Evolutionary conservation across 1,140 invertebrate species (phyloP).

Genomic region (Eumaeus atala): DNA sequence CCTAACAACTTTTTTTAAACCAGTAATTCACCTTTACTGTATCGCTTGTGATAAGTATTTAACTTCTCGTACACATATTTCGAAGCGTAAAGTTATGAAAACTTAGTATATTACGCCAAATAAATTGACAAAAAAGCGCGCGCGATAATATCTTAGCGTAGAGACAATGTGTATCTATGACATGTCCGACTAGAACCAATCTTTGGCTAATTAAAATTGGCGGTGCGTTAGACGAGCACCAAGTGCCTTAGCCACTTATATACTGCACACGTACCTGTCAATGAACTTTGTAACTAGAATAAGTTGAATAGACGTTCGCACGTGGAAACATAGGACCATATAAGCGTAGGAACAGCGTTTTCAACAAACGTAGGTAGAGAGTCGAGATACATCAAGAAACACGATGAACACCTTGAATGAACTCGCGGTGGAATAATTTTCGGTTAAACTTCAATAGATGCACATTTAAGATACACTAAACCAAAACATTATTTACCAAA

Average conservation of each 20-base stretch:
- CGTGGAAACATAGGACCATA: constrained; percentile 37
- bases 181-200: constrained; percentile 46
- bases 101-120: too few relatives aligned
- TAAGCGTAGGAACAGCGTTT: constrained; percentile 5
- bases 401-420: too few relatives aligned
- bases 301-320: constrained; percentile 40
- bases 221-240: constrained; percentile 61
- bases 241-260: constrained; percentile 62
- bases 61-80: too few relatives aligned
- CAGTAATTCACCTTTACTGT: too few relatives aligned
- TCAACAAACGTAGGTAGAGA: neutral
- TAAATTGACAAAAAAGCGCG: constrained; percentile 31
- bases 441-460: neutral
- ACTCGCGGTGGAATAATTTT: too few relatives aligned
- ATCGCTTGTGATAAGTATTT: too few relatives aligned
- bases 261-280: constrained; percentile 70
- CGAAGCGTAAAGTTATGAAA: too few relatives aligned
- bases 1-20: too few relatives aligned
- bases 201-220: constrained; percentile 70
- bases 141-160: constrained; percentile 38
- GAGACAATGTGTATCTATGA: constrained; percentile 42
- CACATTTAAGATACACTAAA: constrained; percentile 14
- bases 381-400: too few relatives aligned
- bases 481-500: constrained; percentile 11
- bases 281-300: constrained; percentile 61